phyloP scores from a whole-genome alignment of 2,113 vertebrate genomes.

The Oceanodroma tethys region DNA sequence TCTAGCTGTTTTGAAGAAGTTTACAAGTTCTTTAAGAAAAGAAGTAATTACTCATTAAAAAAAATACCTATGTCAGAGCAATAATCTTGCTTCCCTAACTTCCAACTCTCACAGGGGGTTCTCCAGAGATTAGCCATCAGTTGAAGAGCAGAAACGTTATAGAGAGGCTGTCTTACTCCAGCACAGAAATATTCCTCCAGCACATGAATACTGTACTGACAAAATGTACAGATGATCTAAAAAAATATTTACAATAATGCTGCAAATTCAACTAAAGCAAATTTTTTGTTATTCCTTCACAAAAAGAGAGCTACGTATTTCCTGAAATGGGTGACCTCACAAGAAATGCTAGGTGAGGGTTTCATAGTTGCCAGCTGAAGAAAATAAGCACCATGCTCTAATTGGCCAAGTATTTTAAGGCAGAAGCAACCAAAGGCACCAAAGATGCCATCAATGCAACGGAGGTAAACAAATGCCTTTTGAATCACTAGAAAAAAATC shows the following conservation, averaged over 20 bases:
- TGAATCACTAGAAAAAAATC: not conserved
- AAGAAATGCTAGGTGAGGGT: slow-evolving; percentile 8
- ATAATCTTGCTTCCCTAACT: slow-evolving; percentile 19
- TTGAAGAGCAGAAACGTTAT: slow-evolving; percentile 35
- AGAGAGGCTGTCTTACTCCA: slow-evolving; percentile 29
- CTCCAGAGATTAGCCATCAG: slow-evolving; percentile 9
- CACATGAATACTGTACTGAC: slow-evolving; percentile 8
- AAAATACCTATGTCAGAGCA: not conserved
- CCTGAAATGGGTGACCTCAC: not conserved
- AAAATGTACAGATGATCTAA: slow-evolving; percentile 56
- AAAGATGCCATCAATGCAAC: not conserved
- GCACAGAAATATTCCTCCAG: not conserved
- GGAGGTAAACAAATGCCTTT: not conserved
- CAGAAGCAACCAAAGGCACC: not conserved
- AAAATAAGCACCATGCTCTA: not conserved
- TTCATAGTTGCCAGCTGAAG: not conserved
- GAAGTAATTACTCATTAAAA: slow-evolving; percentile 6
- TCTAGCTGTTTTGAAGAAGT: not conserved
- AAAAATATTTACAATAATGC: slow-evolving; percentile 67
- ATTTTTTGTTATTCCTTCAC: slow-evolving; percentile 16
- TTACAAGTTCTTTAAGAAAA: slow-evolving; percentile 66
- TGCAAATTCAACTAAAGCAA: slow-evolving; percentile 30
- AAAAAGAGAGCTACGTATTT: not conserved
- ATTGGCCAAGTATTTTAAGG: not conserved
- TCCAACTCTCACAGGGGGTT: not conserved